Evolutionary conservation across 2,888 invertebrate genomes (phyloP), one percentile per base, ranked within the genome.

Genomic region (Lissocephala sabroskyi): DNA sequence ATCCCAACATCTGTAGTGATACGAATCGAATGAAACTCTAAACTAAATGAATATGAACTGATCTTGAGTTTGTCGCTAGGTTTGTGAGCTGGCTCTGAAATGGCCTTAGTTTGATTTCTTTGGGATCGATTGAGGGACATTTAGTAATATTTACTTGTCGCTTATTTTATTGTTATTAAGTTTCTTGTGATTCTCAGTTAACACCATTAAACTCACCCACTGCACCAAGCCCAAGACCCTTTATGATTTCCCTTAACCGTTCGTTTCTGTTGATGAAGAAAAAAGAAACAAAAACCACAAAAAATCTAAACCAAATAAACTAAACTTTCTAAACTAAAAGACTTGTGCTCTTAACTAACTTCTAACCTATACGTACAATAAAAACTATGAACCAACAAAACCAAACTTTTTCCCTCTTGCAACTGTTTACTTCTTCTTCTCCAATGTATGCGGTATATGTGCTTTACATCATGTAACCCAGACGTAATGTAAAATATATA

Each of bases 341-440:
- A 18, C n/a, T 36, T 49, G 36, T 51, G 39, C 49, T 48, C 23
- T 58, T n/a, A n/a, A 53, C 40, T 28, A 46, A 50, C 29, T 30
- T 30, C 16, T 50, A 54, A 58, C 45, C 26, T 32, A 41, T 56
- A 42, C 19, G 39, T 46, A 19, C 4, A 26, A 40, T 1, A 13
- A 40, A 11, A 16, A 26, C 17, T 26, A 44, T 35, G 3, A 36
- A 29, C 13, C 13, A 29, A 41, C 53, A 41, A 47, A 44, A 41
- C 45, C 47, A 53, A 59, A 73, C 76, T 64, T 77, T 79, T 77
- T 77, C 79, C 76, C 76, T 77, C 77, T 77, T 59, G 56, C 55
- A 63, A 64, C 48, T 64, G 75, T 67, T 58, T 64, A 64, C 49
- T 56, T 46, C 45, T 58, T 61, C 52, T 56, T 61, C 52, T 65